Evolutionary conservation across 2,113 vertebrate genomes (phyloP).

Genomic region (Zapus hudsonius): DNA sequence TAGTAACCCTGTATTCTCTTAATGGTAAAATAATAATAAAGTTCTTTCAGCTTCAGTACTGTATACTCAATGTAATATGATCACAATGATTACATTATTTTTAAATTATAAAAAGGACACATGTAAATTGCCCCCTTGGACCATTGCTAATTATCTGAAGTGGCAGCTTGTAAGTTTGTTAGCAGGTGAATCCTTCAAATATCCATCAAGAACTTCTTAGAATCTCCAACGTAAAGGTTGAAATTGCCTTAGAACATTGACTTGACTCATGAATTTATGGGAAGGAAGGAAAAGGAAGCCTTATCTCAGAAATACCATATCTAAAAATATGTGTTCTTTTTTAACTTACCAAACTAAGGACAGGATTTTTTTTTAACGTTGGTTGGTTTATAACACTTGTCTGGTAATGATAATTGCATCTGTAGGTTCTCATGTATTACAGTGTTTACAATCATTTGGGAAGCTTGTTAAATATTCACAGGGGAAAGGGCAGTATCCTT

Average conservation of each 20-base stretch:
- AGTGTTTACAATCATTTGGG: not conserved
- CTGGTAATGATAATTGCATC: not conserved
- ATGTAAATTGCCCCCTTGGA: too few relatives aligned
- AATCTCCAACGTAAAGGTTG: not conserved
- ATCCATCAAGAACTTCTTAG: not conserved
- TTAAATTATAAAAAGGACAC: too few relatives aligned
- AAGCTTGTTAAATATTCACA: not conserved
- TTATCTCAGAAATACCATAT: not conserved
- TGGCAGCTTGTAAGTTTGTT: not conserved
- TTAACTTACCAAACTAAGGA: not conserved
- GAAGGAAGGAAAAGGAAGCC: not conserved
- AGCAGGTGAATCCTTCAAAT: not conserved
- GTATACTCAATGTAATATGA: not conserved
- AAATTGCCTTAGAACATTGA: not conserved
- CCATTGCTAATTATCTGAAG: not conserved
- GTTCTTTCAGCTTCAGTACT: not conserved
- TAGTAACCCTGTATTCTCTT: not conserved
- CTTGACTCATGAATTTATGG: not conserved
- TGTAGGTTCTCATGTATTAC: not conserved
- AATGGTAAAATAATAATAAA: not conserved
- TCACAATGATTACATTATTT: not conserved
- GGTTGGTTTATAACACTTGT: not conserved
- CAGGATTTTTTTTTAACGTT: not conserved
- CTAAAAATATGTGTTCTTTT: not conserved
- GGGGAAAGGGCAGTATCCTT: rapidly evolving